Percentiles rank a stretch among this genome's conserved stretches.
phyloP scores from a whole-genome alignment of 64 coral and sea anemone species.

The Porites lutea region DNA sequence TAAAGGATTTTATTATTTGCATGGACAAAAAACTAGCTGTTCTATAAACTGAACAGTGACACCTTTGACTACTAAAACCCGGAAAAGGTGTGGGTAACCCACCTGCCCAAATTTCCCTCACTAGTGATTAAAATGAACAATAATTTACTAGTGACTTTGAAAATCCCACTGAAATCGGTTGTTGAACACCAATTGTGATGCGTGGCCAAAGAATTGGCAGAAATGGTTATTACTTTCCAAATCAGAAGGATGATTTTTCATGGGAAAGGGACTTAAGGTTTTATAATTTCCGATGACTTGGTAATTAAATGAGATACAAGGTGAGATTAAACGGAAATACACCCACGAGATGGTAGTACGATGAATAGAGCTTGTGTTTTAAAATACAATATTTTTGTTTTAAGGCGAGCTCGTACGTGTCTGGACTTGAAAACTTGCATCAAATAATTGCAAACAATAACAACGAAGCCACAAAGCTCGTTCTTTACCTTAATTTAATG shows the following conservation, averaged over 20 bases:
- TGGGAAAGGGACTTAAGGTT: not conserved
- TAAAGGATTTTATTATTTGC: no score
- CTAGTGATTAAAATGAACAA: no score
- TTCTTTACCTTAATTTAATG: no score
- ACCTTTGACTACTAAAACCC: not conserved
- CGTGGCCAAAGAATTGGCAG: not conserved
- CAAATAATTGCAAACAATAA: no score
- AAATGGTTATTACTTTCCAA: not conserved
- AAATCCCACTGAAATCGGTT: no score
- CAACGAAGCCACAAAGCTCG: no score
- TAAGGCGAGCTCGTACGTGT: not conserved
- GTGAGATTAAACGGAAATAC: not conserved
- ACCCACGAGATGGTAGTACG: not conserved
- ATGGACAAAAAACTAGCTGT: no score
- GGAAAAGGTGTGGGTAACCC: constrained; percentile 39
- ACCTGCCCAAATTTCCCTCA: not conserved
- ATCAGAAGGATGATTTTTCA: not conserved
- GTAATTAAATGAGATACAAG: not conserved
- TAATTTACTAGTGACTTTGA: no score
- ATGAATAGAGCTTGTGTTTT: constrained; percentile 10
- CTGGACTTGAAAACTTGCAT: not conserved
- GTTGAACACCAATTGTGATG: no score
- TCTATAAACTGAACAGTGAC: not conserved
- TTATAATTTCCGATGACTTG: not conserved
- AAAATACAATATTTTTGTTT: not conserved